A percentile compares a stretch with the other conserved stretches of the same genome.
Evolutionary conservation across 2,888 invertebrate species (phyloP).

Genomic region (Allolobophora icterica): DNA sequence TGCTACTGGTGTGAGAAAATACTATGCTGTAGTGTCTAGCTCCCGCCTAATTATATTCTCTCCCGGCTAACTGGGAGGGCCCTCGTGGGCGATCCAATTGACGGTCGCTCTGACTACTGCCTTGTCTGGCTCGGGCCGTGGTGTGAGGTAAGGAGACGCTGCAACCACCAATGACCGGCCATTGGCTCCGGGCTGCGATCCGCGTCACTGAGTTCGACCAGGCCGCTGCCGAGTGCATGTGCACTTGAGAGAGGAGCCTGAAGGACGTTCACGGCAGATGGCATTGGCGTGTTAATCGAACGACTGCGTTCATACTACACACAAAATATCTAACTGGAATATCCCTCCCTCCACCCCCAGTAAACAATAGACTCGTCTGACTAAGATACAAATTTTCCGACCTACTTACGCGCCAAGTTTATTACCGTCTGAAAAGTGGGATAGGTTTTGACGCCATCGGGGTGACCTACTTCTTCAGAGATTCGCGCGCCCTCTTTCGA

Average conservation of each 20-base stretch:
- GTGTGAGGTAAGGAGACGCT: conserved; percentile 23
- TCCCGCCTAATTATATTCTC: not conserved
- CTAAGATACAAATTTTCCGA: not conserved
- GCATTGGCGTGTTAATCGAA: not conserved
- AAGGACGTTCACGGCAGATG: not conserved
- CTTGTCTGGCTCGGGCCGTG: not conserved
- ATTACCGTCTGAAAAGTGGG: not conserved
- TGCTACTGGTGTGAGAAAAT: not conserved
- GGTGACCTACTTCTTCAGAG: not conserved
- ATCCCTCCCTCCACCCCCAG: not conserved
- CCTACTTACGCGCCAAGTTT: not conserved
- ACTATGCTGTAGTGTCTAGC: not conserved
- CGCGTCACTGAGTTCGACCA: not conserved
- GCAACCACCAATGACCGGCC: not conserved
- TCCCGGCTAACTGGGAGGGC: conserved; percentile 1
- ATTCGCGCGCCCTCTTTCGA: not conserved
- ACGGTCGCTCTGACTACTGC: not conserved
- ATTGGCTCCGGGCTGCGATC: not conserved
- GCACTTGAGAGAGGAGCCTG: not conserved
- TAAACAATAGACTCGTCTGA: not conserved
- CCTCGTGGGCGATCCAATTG: conserved; percentile 3
- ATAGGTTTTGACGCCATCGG: not conserved
- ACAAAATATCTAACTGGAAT: not conserved
- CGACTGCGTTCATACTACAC: not conserved
- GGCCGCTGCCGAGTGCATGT: not conserved